phyloP scores from a whole-genome alignment of 2,888 invertebrate species.

The Drosophila histrio region DNA sequence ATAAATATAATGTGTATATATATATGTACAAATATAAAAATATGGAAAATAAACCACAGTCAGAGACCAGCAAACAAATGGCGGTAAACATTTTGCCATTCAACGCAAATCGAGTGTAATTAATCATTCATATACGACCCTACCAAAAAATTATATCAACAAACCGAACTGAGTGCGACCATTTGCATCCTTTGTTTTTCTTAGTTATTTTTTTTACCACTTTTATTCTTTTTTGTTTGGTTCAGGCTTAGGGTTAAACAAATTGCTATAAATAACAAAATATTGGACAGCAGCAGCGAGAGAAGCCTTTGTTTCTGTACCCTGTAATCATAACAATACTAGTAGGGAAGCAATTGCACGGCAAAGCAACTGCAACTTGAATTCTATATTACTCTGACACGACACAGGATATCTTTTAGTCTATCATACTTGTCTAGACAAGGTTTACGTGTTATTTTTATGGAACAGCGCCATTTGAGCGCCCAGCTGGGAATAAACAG shows the following conservation, averaged over 20 bases:
- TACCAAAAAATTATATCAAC: conserved; percentile 33
- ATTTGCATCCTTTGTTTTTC: conserved; percentile 36
- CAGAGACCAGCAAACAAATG: conserved; percentile 38
- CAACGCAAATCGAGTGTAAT: conserved; percentile 54
- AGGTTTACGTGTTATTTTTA: conserved; percentile 32
- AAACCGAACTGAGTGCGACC: conserved; percentile 27
- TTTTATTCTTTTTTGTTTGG: conserved; percentile 5
- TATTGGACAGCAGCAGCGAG: conserved; percentile 29
- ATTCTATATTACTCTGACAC: background rate
- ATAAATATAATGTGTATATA: conserved; percentile 8
- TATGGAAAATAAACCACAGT: conserved; percentile 27
- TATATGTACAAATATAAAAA: background rate
- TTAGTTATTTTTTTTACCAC: conserved; percentile 9
- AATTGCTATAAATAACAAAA: conserved; percentile 71
- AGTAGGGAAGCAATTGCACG: background rate
- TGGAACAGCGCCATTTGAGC: conserved; percentile 25
- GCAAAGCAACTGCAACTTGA: background rate
- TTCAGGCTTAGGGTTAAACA: conserved; percentile 37
- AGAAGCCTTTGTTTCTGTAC: conserved; percentile 15
- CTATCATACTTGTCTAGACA: background rate
- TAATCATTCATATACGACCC: conserved; percentile 59
- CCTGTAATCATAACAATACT: background rate
- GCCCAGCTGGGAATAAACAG: conserved; percentile 37
- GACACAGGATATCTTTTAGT: conserved; percentile 11
- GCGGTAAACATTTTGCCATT: conserved; percentile 59